A percentile compares a stretch with the other conserved stretches of the same genome.
Evolutionary conservation across 2,113 vertebrate genomes (phyloP).

Genomic region (Hydropotes inermis): DNA sequence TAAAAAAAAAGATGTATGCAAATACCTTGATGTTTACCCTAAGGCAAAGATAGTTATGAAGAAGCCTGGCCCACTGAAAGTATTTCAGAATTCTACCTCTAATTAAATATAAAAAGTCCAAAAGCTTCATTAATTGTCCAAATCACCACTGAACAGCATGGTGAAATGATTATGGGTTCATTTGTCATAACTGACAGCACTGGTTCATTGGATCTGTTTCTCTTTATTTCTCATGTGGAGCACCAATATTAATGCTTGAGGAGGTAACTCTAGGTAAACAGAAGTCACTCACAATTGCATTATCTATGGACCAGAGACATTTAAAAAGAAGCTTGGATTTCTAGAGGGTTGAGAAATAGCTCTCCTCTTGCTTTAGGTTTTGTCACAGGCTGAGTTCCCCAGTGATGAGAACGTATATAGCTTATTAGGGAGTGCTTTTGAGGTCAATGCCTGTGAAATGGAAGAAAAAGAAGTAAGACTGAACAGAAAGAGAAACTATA

Average conservation of each 20-base stretch:
- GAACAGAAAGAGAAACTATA: neutral
- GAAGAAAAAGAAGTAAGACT: neutral
- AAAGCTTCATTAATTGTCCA: neutral
- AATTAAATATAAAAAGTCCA: neutral
- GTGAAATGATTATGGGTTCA: neutral
- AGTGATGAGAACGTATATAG: neutral
- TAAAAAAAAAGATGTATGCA: neutral
- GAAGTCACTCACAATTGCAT: neutral
- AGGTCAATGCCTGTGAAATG: neutral
- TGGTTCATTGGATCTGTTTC: neutral
- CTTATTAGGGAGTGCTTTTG: neutral
- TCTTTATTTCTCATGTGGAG: neutral
- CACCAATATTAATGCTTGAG: neutral
- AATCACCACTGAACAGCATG: neutral
- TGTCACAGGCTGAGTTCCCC: neutral
- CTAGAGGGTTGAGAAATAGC: neutral
- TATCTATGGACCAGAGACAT: neutral
- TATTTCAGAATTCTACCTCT: conserved; percentile 6
- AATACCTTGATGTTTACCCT: neutral
- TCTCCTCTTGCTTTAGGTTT: neutral
- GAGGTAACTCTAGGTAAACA: neutral
- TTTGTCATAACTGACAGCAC: neutral
- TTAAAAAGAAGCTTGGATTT: neutral
- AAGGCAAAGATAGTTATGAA: neutral
- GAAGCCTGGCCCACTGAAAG: neutral